Conservation (phyloP, 2,888 invertebrate genomes). For the Sminthurinus aureus region DNA sequence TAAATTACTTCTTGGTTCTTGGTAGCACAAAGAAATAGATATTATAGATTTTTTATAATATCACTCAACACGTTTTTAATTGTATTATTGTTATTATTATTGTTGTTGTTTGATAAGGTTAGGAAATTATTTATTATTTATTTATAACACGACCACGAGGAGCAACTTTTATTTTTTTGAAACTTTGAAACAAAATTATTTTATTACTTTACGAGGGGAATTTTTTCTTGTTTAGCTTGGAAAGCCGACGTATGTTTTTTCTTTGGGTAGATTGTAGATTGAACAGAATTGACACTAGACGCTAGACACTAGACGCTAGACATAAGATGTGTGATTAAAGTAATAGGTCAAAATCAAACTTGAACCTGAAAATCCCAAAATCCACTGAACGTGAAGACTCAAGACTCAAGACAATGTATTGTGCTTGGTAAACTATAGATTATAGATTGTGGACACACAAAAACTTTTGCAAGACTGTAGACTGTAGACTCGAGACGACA, state of each 20-base stretch:
- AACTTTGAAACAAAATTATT: background rate
- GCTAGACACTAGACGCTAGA: background rate
- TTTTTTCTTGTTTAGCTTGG: background rate
- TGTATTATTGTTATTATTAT: no score
- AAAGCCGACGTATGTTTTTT: constrained; percentile 28
- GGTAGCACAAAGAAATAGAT: no score
- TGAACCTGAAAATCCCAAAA: no score
- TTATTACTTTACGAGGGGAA: background rate
- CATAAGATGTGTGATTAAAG: background rate
- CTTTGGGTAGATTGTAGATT: constrained; percentile 2
- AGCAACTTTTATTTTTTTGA: background rate
- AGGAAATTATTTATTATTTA: no score
- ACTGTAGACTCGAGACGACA: constrained; percentile 22
- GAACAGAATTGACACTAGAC: background rate
- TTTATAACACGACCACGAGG: no score
- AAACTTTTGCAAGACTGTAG: no score
- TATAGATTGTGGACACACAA: background rate
- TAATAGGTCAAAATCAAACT: background rate
- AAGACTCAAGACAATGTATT: background rate
- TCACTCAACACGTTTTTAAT: no score
- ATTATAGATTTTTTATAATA: no score
- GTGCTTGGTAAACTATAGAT: background rate
- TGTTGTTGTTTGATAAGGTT: no score
- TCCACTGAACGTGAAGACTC: background rate
- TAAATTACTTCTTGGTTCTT: no score